These are phyloP conservation scores for Sminthurides aquaticus DNA, from an alignment of 2,888 invertebrate genomes.

Conservation along the genomic window DNA sequence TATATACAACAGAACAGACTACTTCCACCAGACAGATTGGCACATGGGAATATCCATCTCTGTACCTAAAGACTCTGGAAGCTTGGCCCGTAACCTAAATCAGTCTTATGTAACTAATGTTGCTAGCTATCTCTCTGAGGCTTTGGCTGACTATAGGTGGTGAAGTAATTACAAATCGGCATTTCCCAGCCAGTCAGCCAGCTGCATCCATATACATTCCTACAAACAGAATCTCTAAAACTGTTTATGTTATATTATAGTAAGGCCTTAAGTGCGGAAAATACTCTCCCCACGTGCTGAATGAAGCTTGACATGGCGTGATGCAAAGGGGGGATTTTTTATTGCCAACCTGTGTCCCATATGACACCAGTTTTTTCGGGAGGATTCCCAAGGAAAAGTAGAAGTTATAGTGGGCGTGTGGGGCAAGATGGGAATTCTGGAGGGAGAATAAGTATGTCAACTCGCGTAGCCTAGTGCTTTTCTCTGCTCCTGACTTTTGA, in stretches of 20 bases:
- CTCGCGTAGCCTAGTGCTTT: background rate
- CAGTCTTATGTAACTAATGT: no score
- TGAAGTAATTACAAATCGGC: background rate
- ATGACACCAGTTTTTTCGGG: background rate
- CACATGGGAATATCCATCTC: no score
- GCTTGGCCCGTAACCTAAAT: no score
- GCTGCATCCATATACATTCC: no score
- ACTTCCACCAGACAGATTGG: no score
- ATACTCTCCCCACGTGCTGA: background rate
- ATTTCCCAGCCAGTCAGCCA: background rate
- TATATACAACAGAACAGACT: no score
- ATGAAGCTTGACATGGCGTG: background rate
- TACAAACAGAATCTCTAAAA: no score
- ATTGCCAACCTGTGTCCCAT: background rate
- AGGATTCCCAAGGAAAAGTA: no score
- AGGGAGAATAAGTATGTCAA: background rate
- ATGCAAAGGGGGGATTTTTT: background rate
- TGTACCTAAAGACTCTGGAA: background rate
- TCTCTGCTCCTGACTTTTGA: background rate
- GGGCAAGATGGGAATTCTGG: background rate
- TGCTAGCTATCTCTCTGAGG: no score
- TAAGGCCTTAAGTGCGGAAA: no score
- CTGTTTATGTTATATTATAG: no score
- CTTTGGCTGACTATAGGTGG: no score
- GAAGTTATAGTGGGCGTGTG: background rate